These are phyloP conservation scores for Romanogobio albipinnatus DNA, from an alignment of 2,113 vertebrate genomes.

Conservation along the genomic window DNA sequence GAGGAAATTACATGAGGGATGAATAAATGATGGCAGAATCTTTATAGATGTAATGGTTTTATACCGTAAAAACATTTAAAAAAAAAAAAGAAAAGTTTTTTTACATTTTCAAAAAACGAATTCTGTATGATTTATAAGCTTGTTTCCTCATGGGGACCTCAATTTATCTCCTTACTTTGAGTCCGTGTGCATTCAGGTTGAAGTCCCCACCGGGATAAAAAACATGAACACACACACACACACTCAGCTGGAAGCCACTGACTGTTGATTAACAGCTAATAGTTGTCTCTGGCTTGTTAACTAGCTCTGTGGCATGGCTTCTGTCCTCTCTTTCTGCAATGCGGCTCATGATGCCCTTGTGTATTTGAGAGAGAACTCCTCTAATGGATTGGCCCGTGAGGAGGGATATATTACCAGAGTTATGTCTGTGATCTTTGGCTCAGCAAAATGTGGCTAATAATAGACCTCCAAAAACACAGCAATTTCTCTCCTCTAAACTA, in stretches of 20 bases:
- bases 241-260: not conserved
- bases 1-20: too few relatives aligned
- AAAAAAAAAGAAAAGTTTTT: too few relatives aligned
- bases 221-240: not conserved
- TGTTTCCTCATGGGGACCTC: too few relatives aligned
- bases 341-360: slow-evolving; percentile 1
- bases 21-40: too few relatives aligned
- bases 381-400: slow-evolving; percentile 13
- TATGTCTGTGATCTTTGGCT: slow-evolving; percentile 34
- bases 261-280: slow-evolving; percentile 40
- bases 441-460: slow-evolving; percentile 36
- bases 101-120: too few relatives aligned
- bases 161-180: too few relatives aligned
- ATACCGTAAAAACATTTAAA: too few relatives aligned
- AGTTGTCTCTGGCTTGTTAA: slow-evolving; percentile 6
- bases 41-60: too few relatives aligned
- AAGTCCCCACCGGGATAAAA: too few relatives aligned
- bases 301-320: not conserved
- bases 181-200: too few relatives aligned
- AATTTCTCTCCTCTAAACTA: slow-evolving; percentile 22
- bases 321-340: slow-evolving; percentile 18
- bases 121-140: too few relatives aligned
- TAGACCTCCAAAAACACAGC: slow-evolving; percentile 23
- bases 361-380: not conserved
- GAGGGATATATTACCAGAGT: slow-evolving; percentile 18